Evolutionary conservation across 2,888 invertebrate species (phyloP), one percentile per base, ranked within the genome.

Genomic region (Sarcophaga subvicina): DNA sequence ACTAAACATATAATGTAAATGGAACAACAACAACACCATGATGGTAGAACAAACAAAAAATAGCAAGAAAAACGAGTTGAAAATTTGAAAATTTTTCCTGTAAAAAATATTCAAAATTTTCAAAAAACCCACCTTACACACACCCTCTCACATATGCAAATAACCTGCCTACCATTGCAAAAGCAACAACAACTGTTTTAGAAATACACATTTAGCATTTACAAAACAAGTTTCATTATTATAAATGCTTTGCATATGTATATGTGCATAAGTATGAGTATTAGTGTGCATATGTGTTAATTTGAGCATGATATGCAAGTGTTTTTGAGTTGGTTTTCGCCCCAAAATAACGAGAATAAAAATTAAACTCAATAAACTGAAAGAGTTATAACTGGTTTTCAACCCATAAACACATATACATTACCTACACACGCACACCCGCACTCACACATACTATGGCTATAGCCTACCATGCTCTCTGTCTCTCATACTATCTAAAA

Each of bases 301-400:
- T 79, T 67, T 87, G 87, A 87, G 87, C 76, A 76, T 82, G 54
- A 54, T 76, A 85, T 87, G 84, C 87, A 87, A 60, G 78, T 79
- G 84, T 79, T 87, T 85, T 87, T 87, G 87, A 87, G 87, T 87
- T 87, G 81, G 87, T 87, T 87, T 87, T 87, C 87, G 85, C 84
- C 87, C 87, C 87, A 87, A 87, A 87, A 87, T 79, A 85, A 87
- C 76, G 81, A 85, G 84, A 87, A 87, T 87, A 87, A 87, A 76
- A 71, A 85, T 87, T 82, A 85, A 82, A 71, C 87, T 87, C 87
- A 87, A 85, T 85, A 69, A 87, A 87, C 79, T 85, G 81, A 87
- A 87, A 85, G 87, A 87, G 87, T 87, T 87, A 87, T 85, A 85
- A 87, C 87, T 85, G 73, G 79, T 70, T 79, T 81, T 47, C 47